phyloP scores from a whole-genome alignment of 2,113 vertebrate species.

The Vombatus ursinus region DNA sequence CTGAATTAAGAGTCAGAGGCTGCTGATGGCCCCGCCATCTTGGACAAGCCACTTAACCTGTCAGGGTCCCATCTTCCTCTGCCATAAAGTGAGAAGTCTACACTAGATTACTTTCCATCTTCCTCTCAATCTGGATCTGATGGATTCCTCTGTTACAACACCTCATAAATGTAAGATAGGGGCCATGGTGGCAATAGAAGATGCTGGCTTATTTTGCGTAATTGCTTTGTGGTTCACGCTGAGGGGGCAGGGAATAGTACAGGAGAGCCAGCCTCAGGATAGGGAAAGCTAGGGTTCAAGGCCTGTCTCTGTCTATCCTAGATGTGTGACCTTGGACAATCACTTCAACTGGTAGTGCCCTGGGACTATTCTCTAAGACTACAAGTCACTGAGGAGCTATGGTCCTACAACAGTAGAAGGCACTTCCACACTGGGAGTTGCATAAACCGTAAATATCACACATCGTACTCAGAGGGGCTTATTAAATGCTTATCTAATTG shows the following conservation, averaged over 20 bases:
- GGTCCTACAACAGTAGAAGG: background rate
- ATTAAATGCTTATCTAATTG: background rate
- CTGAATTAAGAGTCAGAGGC: background rate
- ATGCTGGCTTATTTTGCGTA: background rate
- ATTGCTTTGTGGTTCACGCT: background rate
- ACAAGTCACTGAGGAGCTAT: background rate
- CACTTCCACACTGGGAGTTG: background rate
- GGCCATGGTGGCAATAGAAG: background rate
- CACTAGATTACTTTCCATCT: background rate
- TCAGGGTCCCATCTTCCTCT: background rate
- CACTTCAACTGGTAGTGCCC: background rate
- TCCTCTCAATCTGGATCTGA: background rate
- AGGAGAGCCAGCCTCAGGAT: background rate
- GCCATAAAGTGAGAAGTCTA: background rate
- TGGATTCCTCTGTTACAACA: background rate
- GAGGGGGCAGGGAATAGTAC: accelerated
- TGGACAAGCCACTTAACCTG: background rate
- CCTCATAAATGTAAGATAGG: background rate
- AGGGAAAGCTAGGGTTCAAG: background rate
- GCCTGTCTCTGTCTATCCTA: background rate
- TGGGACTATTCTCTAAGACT: background rate
- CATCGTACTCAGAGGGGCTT: background rate
- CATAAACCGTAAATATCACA: background rate
- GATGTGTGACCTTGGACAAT: background rate
- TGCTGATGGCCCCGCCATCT: background rate